Evolutionary conservation across 2,797 vertebrate species (phyloP), one percentile per base, ranked within the genome.

Genomic region (Acanthiza pusilla): DNA sequence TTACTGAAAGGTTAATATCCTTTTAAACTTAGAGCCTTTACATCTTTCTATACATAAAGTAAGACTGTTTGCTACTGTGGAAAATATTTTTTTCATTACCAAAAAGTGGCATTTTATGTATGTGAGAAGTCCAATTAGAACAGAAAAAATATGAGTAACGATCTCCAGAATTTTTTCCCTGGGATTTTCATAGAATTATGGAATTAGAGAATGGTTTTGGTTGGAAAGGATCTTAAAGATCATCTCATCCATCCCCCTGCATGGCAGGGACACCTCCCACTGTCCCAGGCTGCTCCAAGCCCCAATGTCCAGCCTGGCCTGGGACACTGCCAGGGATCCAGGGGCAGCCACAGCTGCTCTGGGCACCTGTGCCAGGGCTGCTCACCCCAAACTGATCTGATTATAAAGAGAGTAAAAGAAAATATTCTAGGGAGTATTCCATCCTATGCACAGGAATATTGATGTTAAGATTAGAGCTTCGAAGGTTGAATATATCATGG

Each of bases 401-500:
- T 40, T 65, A 12, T 57, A 34, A 61, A 68, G 16, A 17, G 7
- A 25, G 1, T 3, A 3, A 48, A 57, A 84, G 9, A 15, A 42
- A 84, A 27, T 34, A 4, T 23, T 57, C 9, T 32, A 36, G 29
- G 14, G 29, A 67, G 15, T 62, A 29, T 38, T 53, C 30, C 72
- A 6, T n/a, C 23, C 48, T 38, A 0, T 27, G 14, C 26, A 58
- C 45, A 71, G 53, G 32, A 58, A 13, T 1, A 11, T 10, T n/a
- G 10, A 40, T 45, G 54, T 72, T 32, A 53, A 43, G 23, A 7
- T 50, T 20, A 16, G 43, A n/a, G 27, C 7, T 27, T 14, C 11
- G 22, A 5, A 2, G 23, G 9, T 3, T 77, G 29, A 48, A 32
- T 32, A 3, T 2, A 2, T 9, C 8, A 1, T 0, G 2, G 27